A percentile compares a stretch with the other conserved stretches of the same genome.
Conservation (phyloP, 2,888 invertebrate species). For the Torymus texanus region DNA sequence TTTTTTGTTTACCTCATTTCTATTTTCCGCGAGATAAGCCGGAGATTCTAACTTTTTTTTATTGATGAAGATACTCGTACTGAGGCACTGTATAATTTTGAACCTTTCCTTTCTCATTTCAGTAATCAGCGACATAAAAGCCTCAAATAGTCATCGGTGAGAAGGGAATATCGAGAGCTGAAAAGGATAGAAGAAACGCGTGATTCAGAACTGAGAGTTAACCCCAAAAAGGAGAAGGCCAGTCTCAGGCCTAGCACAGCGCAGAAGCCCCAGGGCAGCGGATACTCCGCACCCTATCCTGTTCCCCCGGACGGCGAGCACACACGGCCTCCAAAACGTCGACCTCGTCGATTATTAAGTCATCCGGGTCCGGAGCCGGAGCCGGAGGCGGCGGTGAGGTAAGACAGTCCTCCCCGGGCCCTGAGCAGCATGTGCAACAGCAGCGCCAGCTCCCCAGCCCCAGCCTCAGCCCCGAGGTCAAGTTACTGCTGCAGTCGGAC, state of each 20-base stretch:
- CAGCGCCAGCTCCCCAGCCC: neutral
- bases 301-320: conserved; percentile 46
- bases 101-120: conserved; percentile 59
- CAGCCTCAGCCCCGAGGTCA: conserved; percentile 7
- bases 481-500: neutral
- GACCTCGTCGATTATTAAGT: conserved; percentile 75
- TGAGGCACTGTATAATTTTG: too few species aligned
- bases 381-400: conserved; percentile 70
- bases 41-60: too few species aligned
- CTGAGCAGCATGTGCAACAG: conserved; percentile 55
- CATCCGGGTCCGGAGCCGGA: conserved; percentile 74
- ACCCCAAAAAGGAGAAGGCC: too few species aligned
- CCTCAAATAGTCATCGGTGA: conserved; percentile 68
- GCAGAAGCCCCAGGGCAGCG: neutral
- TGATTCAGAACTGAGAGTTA: too few species aligned
- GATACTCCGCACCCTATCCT: conserved; percentile 2
- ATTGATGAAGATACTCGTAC: too few species aligned
- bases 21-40: too few species aligned
- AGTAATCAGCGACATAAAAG: conserved; percentile 66
- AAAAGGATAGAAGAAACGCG: conserved; percentile 1
- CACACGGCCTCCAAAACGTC: conserved; percentile 74
- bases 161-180: conserved; percentile 25
- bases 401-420: conserved; percentile 52
- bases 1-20: too few species aligned
- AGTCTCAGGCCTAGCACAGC: too few species aligned